Conservation (phyloP, 1,140 invertebrate species). For the Papilio helenus region DNA sequence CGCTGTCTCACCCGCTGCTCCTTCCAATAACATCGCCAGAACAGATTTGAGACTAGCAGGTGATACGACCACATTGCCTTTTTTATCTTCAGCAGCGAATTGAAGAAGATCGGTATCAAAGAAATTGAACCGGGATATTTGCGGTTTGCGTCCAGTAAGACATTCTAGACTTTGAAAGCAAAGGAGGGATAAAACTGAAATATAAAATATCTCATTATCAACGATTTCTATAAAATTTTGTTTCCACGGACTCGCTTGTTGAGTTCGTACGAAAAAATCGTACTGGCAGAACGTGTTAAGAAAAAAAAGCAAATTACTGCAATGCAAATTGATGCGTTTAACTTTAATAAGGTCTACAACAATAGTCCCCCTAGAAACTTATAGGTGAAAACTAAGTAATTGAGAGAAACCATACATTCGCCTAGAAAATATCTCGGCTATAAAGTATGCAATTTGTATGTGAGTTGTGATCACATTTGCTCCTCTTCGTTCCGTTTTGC, state of each 20-base stretch:
- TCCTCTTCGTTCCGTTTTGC: not conserved
- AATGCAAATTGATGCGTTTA: too few species aligned
- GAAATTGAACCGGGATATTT: constrained; percentile 80
- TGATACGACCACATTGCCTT: constrained; percentile 86
- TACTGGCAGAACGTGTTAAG: too few species aligned
- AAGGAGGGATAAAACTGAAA: constrained; percentile 50
- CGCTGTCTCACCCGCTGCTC: constrained; percentile 83
- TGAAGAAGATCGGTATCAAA: constrained; percentile 83
- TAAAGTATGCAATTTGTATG: not conserved
- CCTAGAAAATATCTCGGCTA: not conserved
- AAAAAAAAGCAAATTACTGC: too few species aligned
- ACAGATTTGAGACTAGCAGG: constrained; percentile 87
- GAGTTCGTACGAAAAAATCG: not conserved
- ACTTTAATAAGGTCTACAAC: too few species aligned
- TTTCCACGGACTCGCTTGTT: not conserved
- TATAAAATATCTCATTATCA: constrained; percentile 9
- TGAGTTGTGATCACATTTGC: not conserved
- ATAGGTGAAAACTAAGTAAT: not conserved
- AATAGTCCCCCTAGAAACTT: too few species aligned
- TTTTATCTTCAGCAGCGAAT: constrained; percentile 62
- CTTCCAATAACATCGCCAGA: constrained; percentile 86
- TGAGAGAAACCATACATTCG: not conserved
- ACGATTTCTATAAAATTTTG: not conserved
- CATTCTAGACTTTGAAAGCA: constrained; percentile 52
- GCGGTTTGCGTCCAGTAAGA: constrained; percentile 38